Evolutionary conservation across 1,140 invertebrate species (phyloP).

Genomic region (Drosophila equinoxialis): DNA sequence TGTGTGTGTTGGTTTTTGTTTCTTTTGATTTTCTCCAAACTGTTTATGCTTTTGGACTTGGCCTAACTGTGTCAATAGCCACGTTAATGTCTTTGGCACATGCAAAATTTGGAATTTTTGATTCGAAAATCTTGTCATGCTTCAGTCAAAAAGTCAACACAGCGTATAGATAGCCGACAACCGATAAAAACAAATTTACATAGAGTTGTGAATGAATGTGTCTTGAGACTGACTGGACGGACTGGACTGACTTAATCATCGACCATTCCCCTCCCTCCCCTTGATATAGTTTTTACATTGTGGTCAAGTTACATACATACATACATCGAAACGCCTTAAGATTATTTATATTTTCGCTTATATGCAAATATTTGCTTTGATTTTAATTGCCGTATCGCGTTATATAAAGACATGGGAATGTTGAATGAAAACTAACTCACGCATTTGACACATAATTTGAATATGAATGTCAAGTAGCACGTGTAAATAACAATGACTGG

Average conservation of each 20-base stretch:
- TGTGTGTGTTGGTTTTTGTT: not conserved
- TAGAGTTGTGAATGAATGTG: constrained; percentile 63
- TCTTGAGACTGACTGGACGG: constrained; percentile 19
- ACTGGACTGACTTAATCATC: constrained; percentile 23
- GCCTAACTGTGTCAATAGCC: constrained; percentile 76
- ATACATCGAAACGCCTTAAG: constrained; percentile 33
- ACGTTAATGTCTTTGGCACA: constrained; percentile 67
- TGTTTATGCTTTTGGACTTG: constrained; percentile 48
- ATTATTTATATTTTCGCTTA: constrained; percentile 63
- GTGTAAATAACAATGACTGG: constrained; percentile 35
- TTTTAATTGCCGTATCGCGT: constrained; percentile 62
- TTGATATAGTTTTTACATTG: constrained; percentile 46
- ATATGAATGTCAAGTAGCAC: constrained; percentile 34
- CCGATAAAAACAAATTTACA: constrained; percentile 64
- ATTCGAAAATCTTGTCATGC: constrained; percentile 78
- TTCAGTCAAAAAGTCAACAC: constrained; percentile 65
- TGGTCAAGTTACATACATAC: constrained; percentile 16
- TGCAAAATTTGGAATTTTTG: constrained; percentile 62
- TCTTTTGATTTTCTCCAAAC: constrained; percentile 51
- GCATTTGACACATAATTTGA: constrained; percentile 66
- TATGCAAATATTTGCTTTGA: constrained; percentile 65
- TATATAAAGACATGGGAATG: constrained; percentile 47
- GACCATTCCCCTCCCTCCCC: not conserved
- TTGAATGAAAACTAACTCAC: constrained; percentile 44
- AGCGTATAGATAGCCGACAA: constrained; percentile 17